Evolutionary conservation across 2,797 vertebrate genomes (phyloP).

Genomic region (Calcarius lapponicus): DNA sequence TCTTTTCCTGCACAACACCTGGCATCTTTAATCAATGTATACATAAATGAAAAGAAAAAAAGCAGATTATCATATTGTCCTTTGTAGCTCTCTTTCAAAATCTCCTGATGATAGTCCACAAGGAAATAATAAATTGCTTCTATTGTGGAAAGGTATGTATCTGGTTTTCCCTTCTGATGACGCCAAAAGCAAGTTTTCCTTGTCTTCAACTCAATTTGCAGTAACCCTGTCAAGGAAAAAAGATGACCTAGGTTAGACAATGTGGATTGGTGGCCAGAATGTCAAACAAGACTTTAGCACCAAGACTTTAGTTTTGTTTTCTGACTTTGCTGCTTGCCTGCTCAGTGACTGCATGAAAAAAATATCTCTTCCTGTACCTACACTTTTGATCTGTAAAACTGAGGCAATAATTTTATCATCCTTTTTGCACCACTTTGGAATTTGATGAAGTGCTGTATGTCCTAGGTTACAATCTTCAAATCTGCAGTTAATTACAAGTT

Average conservation of each 20-base stretch:
- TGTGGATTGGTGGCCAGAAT: neutral
- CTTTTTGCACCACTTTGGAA: neutral
- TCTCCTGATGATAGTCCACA: slow-evolving; percentile 87
- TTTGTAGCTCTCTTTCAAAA: slow-evolving; percentile 82
- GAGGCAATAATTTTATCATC: neutral
- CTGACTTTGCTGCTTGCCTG: neutral
- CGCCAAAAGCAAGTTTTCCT: slow-evolving; percentile 98
- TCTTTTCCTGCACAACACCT: slow-evolving; percentile 81
- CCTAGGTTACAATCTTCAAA: neutral
- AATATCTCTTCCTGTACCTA: neutral
- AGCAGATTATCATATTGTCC: slow-evolving; percentile 96
- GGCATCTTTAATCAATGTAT: slow-evolving; percentile 89
- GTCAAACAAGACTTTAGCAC: neutral
- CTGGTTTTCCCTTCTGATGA: slow-evolving; percentile 93
- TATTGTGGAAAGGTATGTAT: slow-evolving; percentile 94
- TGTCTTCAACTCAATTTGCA: slow-evolving; percentile 90
- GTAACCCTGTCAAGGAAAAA: slow-evolving; percentile 80
- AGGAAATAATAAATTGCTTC: slow-evolving; percentile 98
- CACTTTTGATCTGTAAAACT: neutral
- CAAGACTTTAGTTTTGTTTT: neutral
- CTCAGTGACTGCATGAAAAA: neutral
- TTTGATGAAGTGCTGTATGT: neutral
- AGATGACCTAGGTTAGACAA: neutral
- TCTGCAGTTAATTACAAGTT: neutral
- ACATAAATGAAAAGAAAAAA: slow-evolving; percentile 95